phyloP scores from a whole-genome alignment of 2,888 invertebrate species.

The Sipha maydis region DNA sequence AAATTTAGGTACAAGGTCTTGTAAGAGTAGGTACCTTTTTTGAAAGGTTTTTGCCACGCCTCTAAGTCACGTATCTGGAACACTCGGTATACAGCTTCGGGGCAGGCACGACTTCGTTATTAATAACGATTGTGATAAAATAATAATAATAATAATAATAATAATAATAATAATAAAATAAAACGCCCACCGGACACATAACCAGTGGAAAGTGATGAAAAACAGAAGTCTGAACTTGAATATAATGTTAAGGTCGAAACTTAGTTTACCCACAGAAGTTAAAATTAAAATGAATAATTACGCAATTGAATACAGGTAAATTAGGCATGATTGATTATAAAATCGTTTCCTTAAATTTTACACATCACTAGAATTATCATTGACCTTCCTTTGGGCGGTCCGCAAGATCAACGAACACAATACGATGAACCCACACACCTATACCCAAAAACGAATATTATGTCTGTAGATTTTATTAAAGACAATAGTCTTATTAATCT shows the following conservation, averaged over 20 bases:
- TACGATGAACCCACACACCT: not conserved
- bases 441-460: not conserved
- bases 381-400: not conserved
- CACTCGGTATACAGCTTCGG: conserved; percentile 41
- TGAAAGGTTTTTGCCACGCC: conserved; percentile 59
- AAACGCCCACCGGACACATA: conserved; percentile 20
- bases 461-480: not conserved
- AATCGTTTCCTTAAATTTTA: conserved; percentile 20
- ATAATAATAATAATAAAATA: conserved; percentile 5
- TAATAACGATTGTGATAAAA: conserved; percentile 58
- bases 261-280: not conserved
- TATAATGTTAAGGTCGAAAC: conserved; percentile 21
- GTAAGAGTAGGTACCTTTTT: conserved; percentile 32
- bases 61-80: conserved; percentile 58
- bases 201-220: conserved; percentile 32
- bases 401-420: not conserved
- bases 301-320: not conserved
- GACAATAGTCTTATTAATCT: conserved; percentile 30
- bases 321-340: not conserved
- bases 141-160: conserved; percentile 39
- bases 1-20: conserved; percentile 54
- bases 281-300: not conserved
- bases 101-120: conserved; percentile 59
- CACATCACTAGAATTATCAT: not conserved
- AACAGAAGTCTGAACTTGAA: conserved; percentile 9